Evolutionary conservation across 2,888 invertebrate species (phyloP).

Genomic region (Crocallis elinguaria): DNA sequence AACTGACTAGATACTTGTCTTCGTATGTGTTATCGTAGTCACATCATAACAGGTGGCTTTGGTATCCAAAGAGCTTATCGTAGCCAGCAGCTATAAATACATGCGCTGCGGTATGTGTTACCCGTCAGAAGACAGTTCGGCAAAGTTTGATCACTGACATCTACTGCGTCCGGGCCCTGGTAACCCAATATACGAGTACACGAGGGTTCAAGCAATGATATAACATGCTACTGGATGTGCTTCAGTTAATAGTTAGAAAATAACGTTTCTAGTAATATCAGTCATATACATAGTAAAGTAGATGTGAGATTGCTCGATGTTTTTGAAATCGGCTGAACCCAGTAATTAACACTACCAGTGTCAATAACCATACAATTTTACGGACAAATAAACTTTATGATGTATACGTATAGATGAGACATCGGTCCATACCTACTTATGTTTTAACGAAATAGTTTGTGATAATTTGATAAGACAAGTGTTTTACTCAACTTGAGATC

Average conservation of each 20-base stretch:
- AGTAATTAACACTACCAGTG: too few species aligned
- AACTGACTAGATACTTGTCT: too few species aligned
- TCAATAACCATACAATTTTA: too few species aligned
- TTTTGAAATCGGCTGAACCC: too few species aligned
- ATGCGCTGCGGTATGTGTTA: neutral
- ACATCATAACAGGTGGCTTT: neutral
- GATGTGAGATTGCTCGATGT: too few species aligned
- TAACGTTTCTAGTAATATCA: neutral
- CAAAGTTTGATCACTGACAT: conserved; percentile 13
- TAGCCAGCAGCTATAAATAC: neutral
- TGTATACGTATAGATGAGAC: too few species aligned
- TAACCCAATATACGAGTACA: conserved; percentile 77
- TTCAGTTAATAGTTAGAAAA: conserved; percentile 6
- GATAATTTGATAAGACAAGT: too few species aligned
- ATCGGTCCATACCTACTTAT: too few species aligned
- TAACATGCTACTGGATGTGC: conserved; percentile 47
- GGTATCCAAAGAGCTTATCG: neutral
- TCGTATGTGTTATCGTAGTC: neutral
- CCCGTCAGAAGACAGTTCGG: neutral
- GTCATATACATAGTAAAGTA: too few species aligned
- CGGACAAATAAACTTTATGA: too few species aligned
- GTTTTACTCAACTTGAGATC: too few species aligned
- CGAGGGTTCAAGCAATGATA: conserved; percentile 54
- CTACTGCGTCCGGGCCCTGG: conserved; percentile 56
- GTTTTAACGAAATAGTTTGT: too few species aligned